Base-by-base conservation (phyloP, 2,113 vertebrate genomes). In the Hippolais icterina region DNA sequence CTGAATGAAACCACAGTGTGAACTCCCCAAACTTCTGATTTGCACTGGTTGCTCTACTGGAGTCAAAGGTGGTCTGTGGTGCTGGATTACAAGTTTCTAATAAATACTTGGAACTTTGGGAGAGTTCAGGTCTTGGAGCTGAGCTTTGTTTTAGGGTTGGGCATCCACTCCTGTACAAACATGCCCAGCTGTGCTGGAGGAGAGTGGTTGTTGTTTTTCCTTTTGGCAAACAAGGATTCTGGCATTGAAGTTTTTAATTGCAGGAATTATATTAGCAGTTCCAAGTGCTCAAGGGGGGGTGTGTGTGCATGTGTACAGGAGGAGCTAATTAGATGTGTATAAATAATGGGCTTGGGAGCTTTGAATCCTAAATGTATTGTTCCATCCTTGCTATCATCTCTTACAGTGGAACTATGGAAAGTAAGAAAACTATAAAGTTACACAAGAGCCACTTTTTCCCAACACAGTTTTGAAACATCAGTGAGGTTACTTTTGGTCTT, bases 11-110 rank as follows among this genome's bases (percentile, higher is more conserved):
- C 33, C 4, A 3, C 29, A 13, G 59, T 23, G 12, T 31, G 15
- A 88, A 20, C 42, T 89, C 31, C 20, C 14, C 29, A 24, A 15
- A 60, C 19, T 39, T 61, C 17, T 31, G 24, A 28, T 89, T 42
- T 59, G n/a, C 49, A 2, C 46, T 1, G 0, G 10, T 63, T 0
- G 0, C 54, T 78, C 17, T 84, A 1, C 33, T 75, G 41, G 35
- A 37, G 39, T 54, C 33, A 14, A 2, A 4, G 31, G 42, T 57
- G 35, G n/a, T 83, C 50, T 6, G 5, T 87, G 42, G 42, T 57
- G 53, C 25, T 82, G 52, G 42, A 52, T 78, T 69, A 39, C 17
- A 21, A 37, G 27, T 66, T 82, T 46, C n/a, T 93, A 50, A 64
- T 87, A 66, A 63, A 10, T 37, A 28, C 2, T 17, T 68, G 84